Evolutionary conservation across 1,140 invertebrate genomes (phyloP).

Genomic region (Neuroterus valhalla): DNA sequence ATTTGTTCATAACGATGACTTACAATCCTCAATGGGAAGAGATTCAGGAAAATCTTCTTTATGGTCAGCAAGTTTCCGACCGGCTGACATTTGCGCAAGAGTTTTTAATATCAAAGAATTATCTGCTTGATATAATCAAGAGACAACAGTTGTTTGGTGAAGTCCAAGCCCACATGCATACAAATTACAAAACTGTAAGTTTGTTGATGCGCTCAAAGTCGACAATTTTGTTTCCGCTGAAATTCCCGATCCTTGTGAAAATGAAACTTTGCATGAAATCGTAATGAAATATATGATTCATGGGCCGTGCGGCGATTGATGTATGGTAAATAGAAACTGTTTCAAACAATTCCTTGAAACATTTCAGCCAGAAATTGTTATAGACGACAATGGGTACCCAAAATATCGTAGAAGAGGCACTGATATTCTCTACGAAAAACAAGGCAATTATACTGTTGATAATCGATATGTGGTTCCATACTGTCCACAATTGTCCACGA

Average conservation of each 20-base stretch:
- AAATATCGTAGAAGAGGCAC: neutral
- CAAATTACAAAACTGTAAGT: constrained; percentile 32
- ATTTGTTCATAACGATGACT: constrained; percentile 40
- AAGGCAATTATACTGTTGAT: neutral
- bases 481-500: neutral
- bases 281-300: constrained; percentile 56
- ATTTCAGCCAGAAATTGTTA: constrained; percentile 36
- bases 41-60: constrained; percentile 58
- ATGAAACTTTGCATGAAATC: constrained; percentile 31
- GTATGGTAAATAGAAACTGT: constrained; percentile 47
- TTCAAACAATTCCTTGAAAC: constrained; percentile 52
- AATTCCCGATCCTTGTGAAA: too few species aligned
- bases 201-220: constrained; percentile 30
- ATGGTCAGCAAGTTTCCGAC: constrained; percentile 61
- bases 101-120: constrained; percentile 32
- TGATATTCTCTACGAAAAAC: constrained; percentile 6
- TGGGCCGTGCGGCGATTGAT: constrained; percentile 58
- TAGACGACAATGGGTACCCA: constrained; percentile 1
- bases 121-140: neutral
- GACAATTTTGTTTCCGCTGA: too few species aligned
- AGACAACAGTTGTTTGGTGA: constrained; percentile 29
- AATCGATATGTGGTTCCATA: constrained; percentile 22
- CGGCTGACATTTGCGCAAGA: constrained; percentile 47
- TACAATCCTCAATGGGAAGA: constrained; percentile 37
- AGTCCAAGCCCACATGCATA: constrained; percentile 15